phyloP scores from a whole-genome alignment of 2,888 invertebrate species.

The Hypomecis atomaria region DNA sequence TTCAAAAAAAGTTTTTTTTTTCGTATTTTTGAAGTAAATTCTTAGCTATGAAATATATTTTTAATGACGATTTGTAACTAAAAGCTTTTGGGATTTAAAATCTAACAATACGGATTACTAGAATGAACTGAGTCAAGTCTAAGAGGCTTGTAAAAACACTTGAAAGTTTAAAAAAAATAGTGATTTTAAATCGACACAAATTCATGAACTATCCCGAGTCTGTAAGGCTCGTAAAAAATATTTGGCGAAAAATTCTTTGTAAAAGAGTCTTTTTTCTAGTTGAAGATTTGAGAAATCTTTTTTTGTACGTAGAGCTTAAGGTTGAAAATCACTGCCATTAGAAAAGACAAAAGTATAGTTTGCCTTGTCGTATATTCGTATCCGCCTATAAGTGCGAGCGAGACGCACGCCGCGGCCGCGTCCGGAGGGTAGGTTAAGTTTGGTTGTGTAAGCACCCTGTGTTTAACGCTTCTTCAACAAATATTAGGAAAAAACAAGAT shows the following conservation, averaged over 20 bases:
- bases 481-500: conserved; percentile 7
- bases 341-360: conserved; percentile 43
- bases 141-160: conserved; percentile 3
- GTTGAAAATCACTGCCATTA: conserved; percentile 32
- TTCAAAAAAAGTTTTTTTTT: not conserved
- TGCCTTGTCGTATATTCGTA: conserved; percentile 45
- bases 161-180: not conserved
- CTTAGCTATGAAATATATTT: not conserved
- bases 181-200: conserved; percentile 3
- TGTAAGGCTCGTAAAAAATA: conserved; percentile 3
- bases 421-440: conserved; percentile 67
- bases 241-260: not conserved
- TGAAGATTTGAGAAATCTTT: conserved; percentile 14
- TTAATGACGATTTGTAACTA: not conserved
- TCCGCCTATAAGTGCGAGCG: conserved; percentile 57
- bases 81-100: not conserved
- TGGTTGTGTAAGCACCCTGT: conserved; percentile 76
- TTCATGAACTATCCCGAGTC: not conserved
- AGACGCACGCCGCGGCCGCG: conserved; percentile 54
- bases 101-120: not conserved
- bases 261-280: not conserved
- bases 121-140: not conserved
- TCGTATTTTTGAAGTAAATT: not conserved
- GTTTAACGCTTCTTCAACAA: conserved; percentile 42
- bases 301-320: conserved; percentile 23